These are phyloP conservation scores for Presbytis comata DNA, from an alignment of 2,797 vertebrate species.

Conservation along the genomic window DNA sequence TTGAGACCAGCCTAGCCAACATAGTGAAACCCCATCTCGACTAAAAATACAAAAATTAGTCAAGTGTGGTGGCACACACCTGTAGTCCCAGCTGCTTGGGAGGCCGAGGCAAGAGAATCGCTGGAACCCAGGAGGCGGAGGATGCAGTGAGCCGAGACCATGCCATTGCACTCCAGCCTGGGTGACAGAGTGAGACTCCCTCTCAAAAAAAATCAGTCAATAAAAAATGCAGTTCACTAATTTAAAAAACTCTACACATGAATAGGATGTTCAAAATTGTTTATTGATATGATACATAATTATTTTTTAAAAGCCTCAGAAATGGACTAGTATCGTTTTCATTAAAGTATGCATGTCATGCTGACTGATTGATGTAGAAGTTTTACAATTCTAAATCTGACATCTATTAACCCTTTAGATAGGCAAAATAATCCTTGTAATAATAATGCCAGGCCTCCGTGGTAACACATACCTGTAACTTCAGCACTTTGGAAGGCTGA, in stretches of 20 bases:
- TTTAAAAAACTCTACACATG: neutral
- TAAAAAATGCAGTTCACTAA: neutral
- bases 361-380: neutral
- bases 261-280: neutral
- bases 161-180: no score
- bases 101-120: no score
- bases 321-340: neutral
- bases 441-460: neutral
- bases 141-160: no score
- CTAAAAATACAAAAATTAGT: no score
- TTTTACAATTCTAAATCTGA: neutral
- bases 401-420: neutral
- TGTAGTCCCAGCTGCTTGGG: no score
- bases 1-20: no score
- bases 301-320: neutral
- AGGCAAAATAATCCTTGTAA: slow-evolving; percentile 1
- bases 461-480: neutral
- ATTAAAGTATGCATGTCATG: neutral
- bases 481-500: neutral
- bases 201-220: no score
- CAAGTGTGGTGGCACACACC: no score
- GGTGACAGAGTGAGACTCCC: no score
- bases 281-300: neutral
- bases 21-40: no score
- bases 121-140: no score